Evolutionary conservation across 2,888 invertebrate genomes (phyloP).

Genomic region (Scaptomyza tumidula): DNA sequence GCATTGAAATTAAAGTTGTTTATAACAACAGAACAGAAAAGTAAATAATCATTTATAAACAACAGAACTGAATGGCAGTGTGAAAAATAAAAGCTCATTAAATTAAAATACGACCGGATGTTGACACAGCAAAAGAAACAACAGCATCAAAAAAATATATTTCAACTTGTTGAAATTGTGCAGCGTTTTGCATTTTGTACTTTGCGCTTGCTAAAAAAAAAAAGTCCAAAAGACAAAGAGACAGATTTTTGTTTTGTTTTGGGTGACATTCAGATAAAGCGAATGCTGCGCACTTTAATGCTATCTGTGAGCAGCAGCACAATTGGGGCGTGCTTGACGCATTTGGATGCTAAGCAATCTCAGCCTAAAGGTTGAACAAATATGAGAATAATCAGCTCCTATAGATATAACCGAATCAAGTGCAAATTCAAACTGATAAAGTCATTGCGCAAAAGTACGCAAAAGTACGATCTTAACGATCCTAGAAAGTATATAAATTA

Average conservation of each 20-base stretch:
- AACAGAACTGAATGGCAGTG: constrained; percentile 31
- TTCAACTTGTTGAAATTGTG: constrained; percentile 60
- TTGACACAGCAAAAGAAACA: constrained; percentile 49
- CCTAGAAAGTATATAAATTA: too few species aligned
- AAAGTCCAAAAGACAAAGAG: constrained; percentile 23
- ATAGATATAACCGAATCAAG: constrained; percentile 18
- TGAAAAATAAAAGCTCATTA: constrained; percentile 77
- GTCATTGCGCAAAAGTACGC: not conserved
- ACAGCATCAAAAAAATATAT: constrained; percentile 36
- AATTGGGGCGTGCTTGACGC: constrained; percentile 31
- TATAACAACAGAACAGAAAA: constrained; percentile 39
- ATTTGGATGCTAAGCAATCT: constrained; percentile 35
- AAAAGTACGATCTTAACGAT: too few species aligned
- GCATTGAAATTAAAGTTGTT: constrained; percentile 21
- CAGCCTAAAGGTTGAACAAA: constrained; percentile 17
- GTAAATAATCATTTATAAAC: constrained; percentile 60
- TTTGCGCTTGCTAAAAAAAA: constrained; percentile 31
- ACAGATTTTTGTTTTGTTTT: constrained; percentile 42
- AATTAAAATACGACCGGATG: constrained; percentile 82
- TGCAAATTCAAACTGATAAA: not conserved
- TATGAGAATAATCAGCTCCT: constrained; percentile 6
- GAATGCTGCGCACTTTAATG: constrained; percentile 64
- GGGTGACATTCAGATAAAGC: constrained; percentile 72
- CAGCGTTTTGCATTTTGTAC: constrained; percentile 59
- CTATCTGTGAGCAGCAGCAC: constrained; percentile 56